A percentile compares a stretch with the other conserved stretches of the same genome.
These are phyloP conservation scores for Phlogophora meticulosa DNA, from an alignment of 2,888 invertebrate species.

Conservation along the genomic window DNA sequence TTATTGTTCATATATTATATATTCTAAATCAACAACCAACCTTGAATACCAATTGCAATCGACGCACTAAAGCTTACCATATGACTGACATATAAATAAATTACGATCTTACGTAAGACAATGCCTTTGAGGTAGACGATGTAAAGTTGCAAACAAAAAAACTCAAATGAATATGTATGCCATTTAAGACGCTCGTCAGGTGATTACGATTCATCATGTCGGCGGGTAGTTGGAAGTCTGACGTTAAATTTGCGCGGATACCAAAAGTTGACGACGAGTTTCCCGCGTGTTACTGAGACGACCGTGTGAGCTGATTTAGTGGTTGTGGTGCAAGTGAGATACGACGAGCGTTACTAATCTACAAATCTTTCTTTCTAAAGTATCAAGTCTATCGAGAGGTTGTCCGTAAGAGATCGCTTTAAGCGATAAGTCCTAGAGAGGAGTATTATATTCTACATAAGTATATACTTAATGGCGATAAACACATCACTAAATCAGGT, in stretches of 20 bases:
- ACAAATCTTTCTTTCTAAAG: too few species aligned
- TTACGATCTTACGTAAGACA: constrained; percentile 32
- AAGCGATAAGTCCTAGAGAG: too few species aligned
- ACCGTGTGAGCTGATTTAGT: constrained; percentile 72
- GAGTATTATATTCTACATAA: too few species aligned
- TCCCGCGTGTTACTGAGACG: constrained; percentile 67
- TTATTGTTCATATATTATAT: constrained; percentile 10
- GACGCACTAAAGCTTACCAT: constrained; percentile 25
- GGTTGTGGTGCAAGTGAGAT: constrained; percentile 59
- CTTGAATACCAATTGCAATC: constrained; percentile 50
- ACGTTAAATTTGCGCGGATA: constrained; percentile 74
- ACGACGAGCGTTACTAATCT: constrained; percentile 37
- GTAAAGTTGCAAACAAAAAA: constrained; percentile 20
- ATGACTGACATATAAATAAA: constrained; percentile 36
- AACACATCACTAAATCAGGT: too few species aligned
- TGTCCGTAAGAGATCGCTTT: too few species aligned
- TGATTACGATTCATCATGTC: constrained; percentile 71
- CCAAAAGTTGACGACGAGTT: constrained; percentile 73
- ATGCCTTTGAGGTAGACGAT: constrained; percentile 1
- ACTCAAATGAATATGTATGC: constrained; percentile 43
- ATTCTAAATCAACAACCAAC: constrained; percentile 30
- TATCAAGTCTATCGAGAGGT: too few species aligned
- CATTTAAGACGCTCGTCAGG: constrained; percentile 50
- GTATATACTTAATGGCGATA: too few species aligned
- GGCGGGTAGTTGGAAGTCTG: constrained; percentile 19